Evolutionary conservation across 2,888 invertebrate genomes (phyloP), one percentile per base, ranked within the genome.

Genomic region (Amblyjoppa fuscipennis): DNA sequence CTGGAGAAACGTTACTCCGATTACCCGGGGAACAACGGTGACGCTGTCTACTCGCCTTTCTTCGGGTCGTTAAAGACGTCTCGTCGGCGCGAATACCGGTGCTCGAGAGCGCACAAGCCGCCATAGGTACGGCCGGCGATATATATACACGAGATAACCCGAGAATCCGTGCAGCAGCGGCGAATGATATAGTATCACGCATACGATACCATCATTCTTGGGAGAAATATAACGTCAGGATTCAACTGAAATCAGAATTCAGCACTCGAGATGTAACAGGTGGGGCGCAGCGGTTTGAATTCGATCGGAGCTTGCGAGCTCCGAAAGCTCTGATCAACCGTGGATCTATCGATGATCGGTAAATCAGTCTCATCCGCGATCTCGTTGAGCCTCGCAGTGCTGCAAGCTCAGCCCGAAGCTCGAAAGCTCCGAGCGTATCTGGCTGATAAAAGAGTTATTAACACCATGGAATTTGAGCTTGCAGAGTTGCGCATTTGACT

Each of bases 11-110:
- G 20, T 59, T 5, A 70, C 70, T 31, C 45, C 78, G 79, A 66
- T 66, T 73, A 59, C 38, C 64, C 38, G 66, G 16, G 34, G 61
- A 64, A 79, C 71, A 80, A 64, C 73, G 61, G n/a, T 16, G 64
- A 70, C 59, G 5, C 11, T 25, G 51, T 66, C 49, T 51, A 76
- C 66, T 74, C 51, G 41, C 41, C 41, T 73, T 66, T 34, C 49
- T 16, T 3, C 61, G 66, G 6, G 73, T 66, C 51, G 66, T 80
- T 80, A 73, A 68, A 45, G 64, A 59, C 53, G 56, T 53, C 66
- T 73, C 56, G 20, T 74, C 28, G 7, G 28, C 45, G 31, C 61
- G 34, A 16, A 66, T 13, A 45, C 13, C 28, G 31, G 64, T 34
- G 4, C 13, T 11, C 41, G 25, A 34, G 34, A 31, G 61, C 34